These are phyloP conservation scores for Caenorhabditis sp. DNA, from an alignment of 2,888 invertebrate genomes.

Conservation along the genomic window DNA sequence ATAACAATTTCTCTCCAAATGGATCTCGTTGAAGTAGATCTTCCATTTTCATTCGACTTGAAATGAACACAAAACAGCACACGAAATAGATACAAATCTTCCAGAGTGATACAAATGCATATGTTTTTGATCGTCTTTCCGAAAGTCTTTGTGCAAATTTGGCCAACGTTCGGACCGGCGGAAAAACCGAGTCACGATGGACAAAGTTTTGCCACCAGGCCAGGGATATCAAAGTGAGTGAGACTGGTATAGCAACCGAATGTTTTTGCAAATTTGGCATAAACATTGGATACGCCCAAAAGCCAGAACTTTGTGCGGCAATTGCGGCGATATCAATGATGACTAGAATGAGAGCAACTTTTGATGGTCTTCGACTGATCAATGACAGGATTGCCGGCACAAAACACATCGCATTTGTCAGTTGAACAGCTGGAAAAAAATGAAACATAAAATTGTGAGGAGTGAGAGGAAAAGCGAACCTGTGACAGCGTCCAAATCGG, in stretches of 20 bases:
- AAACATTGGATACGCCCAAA: slow-evolving; percentile 84
- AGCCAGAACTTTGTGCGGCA: slow-evolving; percentile 87
- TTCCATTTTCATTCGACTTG: slow-evolving; percentile 74
- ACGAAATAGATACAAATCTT: slow-evolving; percentile 85
- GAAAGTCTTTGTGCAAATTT: slow-evolving; percentile 76
- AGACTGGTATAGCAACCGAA: slow-evolving; percentile 85
- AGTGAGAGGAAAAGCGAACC: slow-evolving; percentile 73
- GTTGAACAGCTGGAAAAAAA: slow-evolving; percentile 78
- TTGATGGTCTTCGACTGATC: slow-evolving; percentile 74
- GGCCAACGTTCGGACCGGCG: slow-evolving; percentile 62
- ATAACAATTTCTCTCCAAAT: slow-evolving; percentile 68
- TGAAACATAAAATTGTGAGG: slow-evolving; percentile 1
- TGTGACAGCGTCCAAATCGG: slow-evolving; percentile 89
- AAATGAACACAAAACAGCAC: slow-evolving; percentile 79
- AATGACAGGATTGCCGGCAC: slow-evolving; percentile 79
- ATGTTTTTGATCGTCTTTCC: slow-evolving; percentile 85
- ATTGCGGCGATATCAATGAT: slow-evolving; percentile 82
- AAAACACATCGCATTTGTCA: slow-evolving; percentile 92
- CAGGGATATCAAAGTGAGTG: slow-evolving; percentile 85
- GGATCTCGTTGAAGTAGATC: slow-evolving; percentile 64
- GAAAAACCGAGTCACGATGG: slow-evolving; percentile 83
- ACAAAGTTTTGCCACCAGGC: slow-evolving; percentile 99
- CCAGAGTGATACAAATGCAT: slow-evolving; percentile 87
- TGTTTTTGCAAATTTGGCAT: slow-evolving; percentile 61
- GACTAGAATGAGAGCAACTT: slow-evolving; percentile 61